These are phyloP conservation scores for Laticauda laticaudata DNA, from an alignment of 2,113 vertebrate genomes.

Conservation along the genomic window DNA sequence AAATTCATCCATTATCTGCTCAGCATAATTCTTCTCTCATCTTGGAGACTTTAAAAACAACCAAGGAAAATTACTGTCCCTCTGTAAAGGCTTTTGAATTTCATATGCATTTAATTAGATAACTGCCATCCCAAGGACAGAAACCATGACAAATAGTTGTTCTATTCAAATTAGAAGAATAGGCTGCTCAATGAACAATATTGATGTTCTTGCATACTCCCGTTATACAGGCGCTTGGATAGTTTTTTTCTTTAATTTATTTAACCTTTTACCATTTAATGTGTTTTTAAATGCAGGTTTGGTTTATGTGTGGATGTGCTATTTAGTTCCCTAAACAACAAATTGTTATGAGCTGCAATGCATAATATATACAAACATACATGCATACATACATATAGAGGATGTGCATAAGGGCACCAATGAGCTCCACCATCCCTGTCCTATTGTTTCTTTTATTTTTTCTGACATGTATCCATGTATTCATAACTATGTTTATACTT, in stretches of 20 bases:
- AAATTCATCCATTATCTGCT: constrained; percentile 74
- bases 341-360: constrained; percentile 28
- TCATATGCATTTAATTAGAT: constrained; percentile 70
- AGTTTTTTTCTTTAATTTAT: constrained; percentile 61
- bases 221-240: constrained; percentile 64
- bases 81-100: constrained; percentile 76
- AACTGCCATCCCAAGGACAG: constrained; percentile 3
- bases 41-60: constrained; percentile 73
- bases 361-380: neutral
- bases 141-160: constrained; percentile 76
- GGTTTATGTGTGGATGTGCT: constrained; percentile 42
- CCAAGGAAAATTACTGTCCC: constrained; percentile 72
- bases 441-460: too few relatives aligned
- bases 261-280: constrained; percentile 64
- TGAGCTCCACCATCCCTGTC: too few relatives aligned
- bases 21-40: constrained; percentile 68
- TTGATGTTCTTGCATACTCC: constrained; percentile 62
- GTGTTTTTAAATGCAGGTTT: constrained; percentile 39
- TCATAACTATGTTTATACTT: too few relatives aligned
- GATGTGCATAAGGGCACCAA: too few relatives aligned
- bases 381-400: neutral
- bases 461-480: too few relatives aligned
- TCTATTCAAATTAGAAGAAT: constrained; percentile 76
- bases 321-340: constrained; percentile 50
- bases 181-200: constrained; percentile 71